Conservation (phyloP, 2,888 invertebrate genomes). For the Caenorhabditis uteleia region DNA sequence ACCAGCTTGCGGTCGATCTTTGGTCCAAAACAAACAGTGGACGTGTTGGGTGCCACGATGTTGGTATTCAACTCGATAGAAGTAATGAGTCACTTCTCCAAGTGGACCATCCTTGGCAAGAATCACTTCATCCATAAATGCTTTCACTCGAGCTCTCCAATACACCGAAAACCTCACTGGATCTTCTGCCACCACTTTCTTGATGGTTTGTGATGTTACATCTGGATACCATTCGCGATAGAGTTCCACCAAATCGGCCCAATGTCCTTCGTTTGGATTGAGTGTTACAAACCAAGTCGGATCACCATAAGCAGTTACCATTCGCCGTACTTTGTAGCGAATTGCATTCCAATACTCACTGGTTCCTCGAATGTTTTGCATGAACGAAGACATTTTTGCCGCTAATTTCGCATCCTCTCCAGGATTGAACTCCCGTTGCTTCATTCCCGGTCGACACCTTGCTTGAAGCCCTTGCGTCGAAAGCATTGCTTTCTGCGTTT, state of each 20-base stretch:
- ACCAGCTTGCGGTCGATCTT: too few species aligned
- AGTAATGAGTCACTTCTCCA: constrained; percentile 12
- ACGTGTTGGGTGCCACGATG: too few species aligned
- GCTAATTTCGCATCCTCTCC: not conserved
- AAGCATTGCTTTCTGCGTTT: not conserved
- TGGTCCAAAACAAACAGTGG: too few species aligned
- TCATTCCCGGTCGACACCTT: not conserved
- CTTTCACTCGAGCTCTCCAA: not conserved
- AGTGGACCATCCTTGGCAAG: constrained; percentile 13
- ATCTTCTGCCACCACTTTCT: not conserved
- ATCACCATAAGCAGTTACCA: constrained; percentile 2
- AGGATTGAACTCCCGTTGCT: not conserved
- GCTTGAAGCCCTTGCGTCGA: not conserved
- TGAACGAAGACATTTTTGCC: not conserved
- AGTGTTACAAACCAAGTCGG: constrained; percentile 19
- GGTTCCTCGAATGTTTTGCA: constrained; percentile 1
- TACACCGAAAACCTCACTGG: not conserved
- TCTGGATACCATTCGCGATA: too few species aligned
- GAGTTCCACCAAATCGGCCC: constrained; percentile 6
- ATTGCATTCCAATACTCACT: not conserved
- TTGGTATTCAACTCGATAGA: constrained; percentile 21
- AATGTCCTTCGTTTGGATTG: constrained; percentile 11
- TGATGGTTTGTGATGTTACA: not conserved
- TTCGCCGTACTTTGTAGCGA: not conserved
- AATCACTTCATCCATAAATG: not conserved